A percentile compares a stretch with the other conserved stretches of the same genome.
These are phyloP conservation scores for Auanema sp. DNA, from an alignment of 2,888 invertebrate genomes.

Conservation along the genomic window DNA sequence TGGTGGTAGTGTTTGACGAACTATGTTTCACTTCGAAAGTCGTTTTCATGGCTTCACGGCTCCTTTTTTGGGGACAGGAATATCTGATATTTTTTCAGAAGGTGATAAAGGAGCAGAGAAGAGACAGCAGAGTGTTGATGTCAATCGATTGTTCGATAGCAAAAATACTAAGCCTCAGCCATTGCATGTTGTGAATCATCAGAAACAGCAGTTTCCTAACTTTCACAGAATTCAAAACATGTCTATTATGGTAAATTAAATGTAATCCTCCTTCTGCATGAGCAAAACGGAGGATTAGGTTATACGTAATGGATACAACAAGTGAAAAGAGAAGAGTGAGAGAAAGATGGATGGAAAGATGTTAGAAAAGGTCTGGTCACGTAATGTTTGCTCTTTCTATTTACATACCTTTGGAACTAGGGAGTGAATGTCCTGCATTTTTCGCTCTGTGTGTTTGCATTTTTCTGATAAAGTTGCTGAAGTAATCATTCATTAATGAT, in stretches of 20 bases:
- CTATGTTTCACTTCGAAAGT: too few relatives aligned
- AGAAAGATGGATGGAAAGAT: not conserved
- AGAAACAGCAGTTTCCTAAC: not conserved
- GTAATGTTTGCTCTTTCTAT: not conserved
- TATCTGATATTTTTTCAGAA: too few relatives aligned
- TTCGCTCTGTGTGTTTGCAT: slow-evolving; percentile 53
- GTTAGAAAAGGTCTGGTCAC: not conserved
- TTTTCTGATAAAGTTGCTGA: slow-evolving; percentile 40
- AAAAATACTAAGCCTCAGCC: not conserved
- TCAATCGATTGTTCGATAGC: too few relatives aligned
- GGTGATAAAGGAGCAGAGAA: too few relatives aligned
- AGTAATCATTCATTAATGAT: not conserved
- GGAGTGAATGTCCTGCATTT: slow-evolving; percentile 64
- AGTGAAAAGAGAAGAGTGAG: not conserved
- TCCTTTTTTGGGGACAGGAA: too few relatives aligned
- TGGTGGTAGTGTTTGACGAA: too few relatives aligned
- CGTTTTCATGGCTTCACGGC: too few relatives aligned
- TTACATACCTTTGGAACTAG: slow-evolving; percentile 62
- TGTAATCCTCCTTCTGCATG: not conserved
- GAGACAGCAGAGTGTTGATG: too few relatives aligned
- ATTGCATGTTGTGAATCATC: not conserved
- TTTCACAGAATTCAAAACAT: not conserved
- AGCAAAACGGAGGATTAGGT: too few relatives aligned
- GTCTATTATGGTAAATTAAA: slow-evolving; percentile 1
- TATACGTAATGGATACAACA: not conserved